Evolutionary conservation across 2,888 invertebrate species (phyloP).

Genomic region (Polymixis flavicincta): DNA sequence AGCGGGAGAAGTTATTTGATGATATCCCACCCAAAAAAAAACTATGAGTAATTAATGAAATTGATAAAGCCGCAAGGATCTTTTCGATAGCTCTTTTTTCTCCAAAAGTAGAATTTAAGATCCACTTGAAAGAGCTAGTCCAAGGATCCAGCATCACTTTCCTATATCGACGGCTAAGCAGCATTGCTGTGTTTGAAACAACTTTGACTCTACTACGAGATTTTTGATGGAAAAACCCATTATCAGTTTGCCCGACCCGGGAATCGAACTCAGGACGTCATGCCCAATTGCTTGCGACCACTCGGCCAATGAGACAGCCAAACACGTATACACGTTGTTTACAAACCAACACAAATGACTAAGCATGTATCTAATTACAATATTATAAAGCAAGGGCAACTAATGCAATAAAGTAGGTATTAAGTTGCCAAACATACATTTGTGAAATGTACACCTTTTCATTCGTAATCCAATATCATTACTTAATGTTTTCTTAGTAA

Average conservation of each 20-base stretch:
- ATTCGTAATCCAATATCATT: constrained; percentile 58
- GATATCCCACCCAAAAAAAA: no score
- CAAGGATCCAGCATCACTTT: neutral
- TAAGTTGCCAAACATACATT: constrained; percentile 64
- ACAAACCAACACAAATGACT: constrained; percentile 43
- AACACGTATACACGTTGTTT: constrained; percentile 8
- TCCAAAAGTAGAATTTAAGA: neutral
- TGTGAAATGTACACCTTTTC: constrained; percentile 57
- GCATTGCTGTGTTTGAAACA: neutral
- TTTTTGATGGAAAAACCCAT: no score
- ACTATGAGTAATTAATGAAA: no score
- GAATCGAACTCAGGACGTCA: no score
- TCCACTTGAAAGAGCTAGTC: neutral
- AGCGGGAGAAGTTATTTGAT: no score
- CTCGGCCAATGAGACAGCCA: no score
- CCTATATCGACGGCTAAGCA: neutral
- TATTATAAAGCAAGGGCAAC: constrained; percentile 60
- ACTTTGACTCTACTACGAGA: no score
- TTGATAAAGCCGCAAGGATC: no score
- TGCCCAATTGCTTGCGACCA: no score
- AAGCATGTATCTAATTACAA: constrained; percentile 60
- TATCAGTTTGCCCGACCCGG: no score
- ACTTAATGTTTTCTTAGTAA: constrained; percentile 59
- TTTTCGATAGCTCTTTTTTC: no score
- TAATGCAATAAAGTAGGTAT: constrained; percentile 55